A percentile compares a stretch with the other conserved stretches of the same genome.
These are phyloP conservation scores for Haliaeetus leucogaster DNA, from an alignment of 2,113 vertebrate genomes.

Conservation along the genomic window DNA sequence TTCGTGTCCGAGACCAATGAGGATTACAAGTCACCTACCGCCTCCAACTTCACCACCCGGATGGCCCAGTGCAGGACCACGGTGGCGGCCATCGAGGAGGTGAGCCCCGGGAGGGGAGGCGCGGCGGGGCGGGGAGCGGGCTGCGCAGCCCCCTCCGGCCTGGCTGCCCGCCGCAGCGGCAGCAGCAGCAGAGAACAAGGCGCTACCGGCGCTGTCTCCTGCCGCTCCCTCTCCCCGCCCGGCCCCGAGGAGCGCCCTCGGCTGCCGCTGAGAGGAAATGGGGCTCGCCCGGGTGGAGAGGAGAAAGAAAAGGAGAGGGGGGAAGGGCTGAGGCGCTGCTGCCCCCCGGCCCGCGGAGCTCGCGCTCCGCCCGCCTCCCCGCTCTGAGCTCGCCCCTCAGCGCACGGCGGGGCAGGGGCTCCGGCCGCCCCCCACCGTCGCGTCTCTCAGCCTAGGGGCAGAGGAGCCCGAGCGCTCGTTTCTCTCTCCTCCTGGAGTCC, in stretches of 20 bases:
- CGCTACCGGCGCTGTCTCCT: too few relatives aligned
- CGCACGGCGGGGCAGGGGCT: not conserved
- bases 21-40: slow-evolving; percentile 94
- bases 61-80: slow-evolving; percentile 90
- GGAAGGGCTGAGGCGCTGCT: not conserved
- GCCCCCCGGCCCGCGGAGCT: not conserved
- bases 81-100: slow-evolving; percentile 91
- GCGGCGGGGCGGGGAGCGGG: too few relatives aligned
- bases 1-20: slow-evolving; percentile 65
- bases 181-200: too few relatives aligned
- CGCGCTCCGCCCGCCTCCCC: not conserved
- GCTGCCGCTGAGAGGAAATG: too few relatives aligned
- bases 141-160: too few relatives aligned
- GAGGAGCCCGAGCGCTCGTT: not conserved
- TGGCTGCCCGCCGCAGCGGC: too few relatives aligned
- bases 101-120: slow-evolving; percentile 35
- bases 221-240: too few relatives aligned
- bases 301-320: not conserved
- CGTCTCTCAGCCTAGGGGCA: not conserved
- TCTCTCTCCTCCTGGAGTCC: not conserved
- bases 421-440: too few relatives aligned
- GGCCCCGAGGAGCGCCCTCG: too few relatives aligned
- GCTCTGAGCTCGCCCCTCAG: not conserved
- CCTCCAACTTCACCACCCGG: slow-evolving; percentile 91
- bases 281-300: too few relatives aligned